A percentile compares a stretch with the other conserved stretches of the same genome.
phyloP scores from a whole-genome alignment of 1,140 invertebrate genomes.

The Littorina saxatilis region DNA sequence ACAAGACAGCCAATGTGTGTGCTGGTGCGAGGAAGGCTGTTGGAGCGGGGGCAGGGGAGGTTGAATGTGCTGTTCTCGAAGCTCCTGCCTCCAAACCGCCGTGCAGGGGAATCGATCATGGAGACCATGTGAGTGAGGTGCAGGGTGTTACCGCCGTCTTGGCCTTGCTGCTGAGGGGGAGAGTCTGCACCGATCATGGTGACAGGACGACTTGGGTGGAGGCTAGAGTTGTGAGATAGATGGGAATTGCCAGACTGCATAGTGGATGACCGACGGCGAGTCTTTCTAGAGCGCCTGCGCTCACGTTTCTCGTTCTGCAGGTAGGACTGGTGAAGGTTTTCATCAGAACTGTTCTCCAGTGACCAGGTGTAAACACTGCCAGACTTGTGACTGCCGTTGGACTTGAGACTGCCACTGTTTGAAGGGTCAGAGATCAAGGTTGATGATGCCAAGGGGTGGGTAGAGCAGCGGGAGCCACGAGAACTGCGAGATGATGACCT shows the following conservation, averaged over 20 bases:
- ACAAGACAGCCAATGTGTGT: constrained; percentile 19
- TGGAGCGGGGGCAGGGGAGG: not conserved
- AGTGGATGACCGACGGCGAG: constrained; percentile 23
- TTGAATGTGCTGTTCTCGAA: not conserved
- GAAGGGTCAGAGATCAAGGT: constrained; percentile 52
- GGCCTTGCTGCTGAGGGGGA: constrained; percentile 11
- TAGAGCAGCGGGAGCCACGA: constrained; percentile 35
- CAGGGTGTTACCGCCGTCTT: not conserved
- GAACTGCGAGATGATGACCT: constrained; percentile 48
- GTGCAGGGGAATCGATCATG: not conserved
- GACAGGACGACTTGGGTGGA: not conserved
- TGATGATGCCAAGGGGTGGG: constrained; percentile 55
- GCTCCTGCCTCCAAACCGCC: not conserved
- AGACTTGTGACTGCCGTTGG: constrained; percentile 48
- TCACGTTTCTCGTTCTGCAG: constrained; percentile 52
- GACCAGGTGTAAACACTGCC: constrained; percentile 68
- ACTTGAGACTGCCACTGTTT: constrained; percentile 40
- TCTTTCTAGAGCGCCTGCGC: constrained; percentile 21
- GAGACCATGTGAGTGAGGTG: constrained; percentile 2
- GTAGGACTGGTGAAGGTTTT: constrained; percentile 64
- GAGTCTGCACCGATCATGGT: constrained; percentile 33
- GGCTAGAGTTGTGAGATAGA: not conserved
- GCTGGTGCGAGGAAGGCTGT: constrained; percentile 30
- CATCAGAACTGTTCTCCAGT: constrained; percentile 60
- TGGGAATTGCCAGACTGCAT: not conserved